Percentiles rank a stretch among this genome's conserved stretches.
phyloP scores from a whole-genome alignment of 2,888 invertebrate species.

The Portevinia maculata region DNA sequence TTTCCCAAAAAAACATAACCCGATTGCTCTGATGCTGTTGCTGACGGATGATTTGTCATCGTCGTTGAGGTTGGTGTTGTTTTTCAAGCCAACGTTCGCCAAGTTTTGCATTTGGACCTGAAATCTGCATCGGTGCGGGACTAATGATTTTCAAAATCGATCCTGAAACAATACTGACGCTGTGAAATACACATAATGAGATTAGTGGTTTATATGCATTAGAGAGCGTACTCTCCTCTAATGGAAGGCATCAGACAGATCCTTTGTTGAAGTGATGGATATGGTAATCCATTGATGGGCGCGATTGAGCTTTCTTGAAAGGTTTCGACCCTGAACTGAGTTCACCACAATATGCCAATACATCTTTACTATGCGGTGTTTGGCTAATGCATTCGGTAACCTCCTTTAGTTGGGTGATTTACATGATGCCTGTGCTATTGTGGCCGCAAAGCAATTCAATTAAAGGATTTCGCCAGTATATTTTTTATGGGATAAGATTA shows the following conservation, averaged over 20 bases:
- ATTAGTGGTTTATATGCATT: constrained; percentile 72
- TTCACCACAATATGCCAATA: constrained; percentile 71
- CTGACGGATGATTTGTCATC: constrained; percentile 71
- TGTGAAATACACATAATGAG: constrained; percentile 61
- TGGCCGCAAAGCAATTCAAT: constrained; percentile 68
- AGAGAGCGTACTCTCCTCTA: background rate
- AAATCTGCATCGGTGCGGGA: constrained; percentile 65
- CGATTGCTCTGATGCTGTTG: constrained; percentile 40
- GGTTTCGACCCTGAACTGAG: constrained; percentile 46
- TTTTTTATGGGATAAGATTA: constrained; percentile 41
- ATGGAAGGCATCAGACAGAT: constrained; percentile 7
- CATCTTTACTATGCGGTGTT: constrained; percentile 71
- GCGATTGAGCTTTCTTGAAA: constrained; percentile 55
- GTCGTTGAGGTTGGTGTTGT: constrained; percentile 26
- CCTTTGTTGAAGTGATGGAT: constrained; percentile 67
- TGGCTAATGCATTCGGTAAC: constrained; percentile 56
- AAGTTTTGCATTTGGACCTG: constrained; percentile 36
- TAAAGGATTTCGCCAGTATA: constrained; percentile 64
- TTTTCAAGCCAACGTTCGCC: background rate
- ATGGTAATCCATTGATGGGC: constrained; percentile 59
- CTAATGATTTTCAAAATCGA: constrained; percentile 70
- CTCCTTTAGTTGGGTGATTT: constrained; percentile 9
- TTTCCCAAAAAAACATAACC: constrained; percentile 48
- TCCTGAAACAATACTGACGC: constrained; percentile 55
- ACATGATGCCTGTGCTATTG: background rate